Conservation (phyloP, 2,888 invertebrate species). For the Tipula unca region DNA sequence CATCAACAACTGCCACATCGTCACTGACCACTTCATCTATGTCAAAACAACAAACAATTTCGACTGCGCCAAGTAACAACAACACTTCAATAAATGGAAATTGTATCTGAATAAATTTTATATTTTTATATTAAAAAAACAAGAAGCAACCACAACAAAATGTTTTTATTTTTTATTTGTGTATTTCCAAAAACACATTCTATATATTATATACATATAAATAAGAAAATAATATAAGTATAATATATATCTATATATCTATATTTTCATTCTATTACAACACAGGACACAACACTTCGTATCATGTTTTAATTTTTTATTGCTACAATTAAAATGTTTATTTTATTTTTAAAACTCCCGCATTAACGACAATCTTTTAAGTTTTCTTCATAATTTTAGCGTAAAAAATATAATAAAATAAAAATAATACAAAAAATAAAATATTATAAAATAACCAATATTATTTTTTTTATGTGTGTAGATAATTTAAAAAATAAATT, state of each 20-base stretch:
- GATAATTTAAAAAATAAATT: neutral
- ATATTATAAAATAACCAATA: neutral
- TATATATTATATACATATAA: neutral
- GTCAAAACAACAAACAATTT: constrained; percentile 19
- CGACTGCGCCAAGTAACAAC: neutral
- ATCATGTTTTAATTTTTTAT: neutral
- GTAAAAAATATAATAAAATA: neutral
- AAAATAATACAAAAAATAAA: neutral
- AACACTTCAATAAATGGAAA: neutral
- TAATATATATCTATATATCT: no score
- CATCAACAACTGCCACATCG: constrained; percentile 24
- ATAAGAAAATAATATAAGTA: neutral
- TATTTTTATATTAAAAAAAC: neutral
- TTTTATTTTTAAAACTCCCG: neutral
- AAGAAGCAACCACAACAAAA: neutral
- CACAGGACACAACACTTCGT: neutral
- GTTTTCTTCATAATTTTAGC: neutral
- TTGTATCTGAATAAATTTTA: constrained; percentile 9
- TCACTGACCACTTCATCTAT: constrained; percentile 30
- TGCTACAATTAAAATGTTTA: neutral
- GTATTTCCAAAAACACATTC: neutral
- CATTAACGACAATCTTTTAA: constrained; percentile 1
- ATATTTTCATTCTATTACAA: neutral
- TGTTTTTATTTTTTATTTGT: constrained; percentile 14
- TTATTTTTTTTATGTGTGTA: constrained; percentile 14